Evolutionary conservation across 2,113 vertebrate species (phyloP), one percentile per base, ranked within the genome.

Genomic region (Glareola pratincola): DNA sequence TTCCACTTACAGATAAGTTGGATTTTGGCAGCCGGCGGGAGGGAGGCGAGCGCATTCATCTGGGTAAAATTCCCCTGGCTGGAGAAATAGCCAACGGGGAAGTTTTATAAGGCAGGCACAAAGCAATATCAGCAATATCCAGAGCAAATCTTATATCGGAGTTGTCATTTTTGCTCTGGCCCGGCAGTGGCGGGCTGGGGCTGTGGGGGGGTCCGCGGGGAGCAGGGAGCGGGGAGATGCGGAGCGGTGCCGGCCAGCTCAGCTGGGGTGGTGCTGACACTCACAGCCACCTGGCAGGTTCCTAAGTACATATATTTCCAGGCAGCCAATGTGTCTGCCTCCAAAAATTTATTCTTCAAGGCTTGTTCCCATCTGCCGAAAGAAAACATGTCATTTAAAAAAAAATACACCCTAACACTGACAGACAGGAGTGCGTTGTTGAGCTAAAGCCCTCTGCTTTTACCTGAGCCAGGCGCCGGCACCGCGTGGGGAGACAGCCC

Each of bases 311-410:
- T 79, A 3, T 34, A 96, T 94, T 94, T 97, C 89, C 85, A 96
- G 88, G 93, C 97, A 96, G 95, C 62, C 92, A 95, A 85, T 95
- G 95, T 95, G 80, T 90, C 94, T 96, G 96, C 86, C 91, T 98
- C 96, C 43, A 86, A 96, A 94, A 97, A 93, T 85, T 87, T 96
- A 95, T 92, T 97, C 95, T 93, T 96, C 94, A 94, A 97, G 93
- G 37, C 91, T 93, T 90, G 53, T 91, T 98, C 92, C 96, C 96
- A 97, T 97, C 95, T 97, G 97, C 96, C 59, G 63, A 94, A 96
- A 94, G 93, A 96, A 97, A 97, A 94, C 86, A 96, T 96, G 96
- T 95, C 93, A 96, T 95, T 97, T 94, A 32, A 75, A 66, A 93
- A 93, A 85, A 92, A 89, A 3, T 36, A 37, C 27, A 21, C 32